Base-by-base conservation (phyloP, 2,797 vertebrate species). In the Podarcis siculus region DNA sequence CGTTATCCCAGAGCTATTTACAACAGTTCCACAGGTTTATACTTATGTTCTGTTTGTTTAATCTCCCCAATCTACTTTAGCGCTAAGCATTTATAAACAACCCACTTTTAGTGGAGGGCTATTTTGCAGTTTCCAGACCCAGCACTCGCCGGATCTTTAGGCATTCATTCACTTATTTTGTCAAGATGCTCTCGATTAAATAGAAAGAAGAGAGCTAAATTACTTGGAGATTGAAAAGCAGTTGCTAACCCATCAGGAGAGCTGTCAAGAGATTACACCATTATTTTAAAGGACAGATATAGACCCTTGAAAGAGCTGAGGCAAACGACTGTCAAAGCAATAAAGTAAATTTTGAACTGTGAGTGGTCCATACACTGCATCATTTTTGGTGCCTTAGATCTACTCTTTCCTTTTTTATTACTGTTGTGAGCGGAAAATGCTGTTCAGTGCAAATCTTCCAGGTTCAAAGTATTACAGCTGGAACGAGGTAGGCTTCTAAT, bases 161-260 rank as follows among this genome's bases (percentile, higher is more conserved):
- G 6, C 42, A 86, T 83, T 88, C 83, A 35, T 93, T 93, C 83
- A 89, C n/a, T 87, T 89, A 90, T 92, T 91, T 92, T 93, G 92
- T 92, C 85, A 93, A 83, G 86, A 93, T 84, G 8, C 76, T 92
- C 85, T 94, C 93, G 73, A 92, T 79, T 91, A 95, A 89, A 92
- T 76, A 92, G 89, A 82, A 94, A 90, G 92, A 86, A 78, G 37
- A 94, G 66, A 93, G 5, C 69, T 91, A 91, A 95, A 88, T 90
- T 95, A 87, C 72, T 86, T 93, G 88, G 88, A 86, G 83, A 91
- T 86, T 93, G 82, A 93, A 94, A 96, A 93, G 32, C 19, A 35
- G 69, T 91, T 88, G 17, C 79, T 94, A 95, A 92, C 78, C 23
- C 35, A 88, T 95, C 82, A 95, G 89, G 77, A 93, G 91, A 95